Evolutionary conservation across 2,888 invertebrate genomes (phyloP).

Genomic region (Drosophila formosana): DNA sequence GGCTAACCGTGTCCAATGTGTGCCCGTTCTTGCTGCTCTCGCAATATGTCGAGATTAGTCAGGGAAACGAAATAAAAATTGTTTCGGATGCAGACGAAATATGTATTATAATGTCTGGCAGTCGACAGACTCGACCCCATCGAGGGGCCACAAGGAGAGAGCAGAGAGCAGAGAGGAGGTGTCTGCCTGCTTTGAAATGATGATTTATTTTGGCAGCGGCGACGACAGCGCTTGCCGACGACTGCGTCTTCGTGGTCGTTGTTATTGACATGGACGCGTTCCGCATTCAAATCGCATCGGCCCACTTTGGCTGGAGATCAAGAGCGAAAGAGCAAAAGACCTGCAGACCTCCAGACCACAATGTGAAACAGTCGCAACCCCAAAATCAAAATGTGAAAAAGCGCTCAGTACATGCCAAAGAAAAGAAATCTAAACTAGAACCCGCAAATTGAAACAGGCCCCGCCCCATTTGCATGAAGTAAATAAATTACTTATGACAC

Average conservation of each 20-base stretch:
- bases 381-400: conserved; percentile 21
- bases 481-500: conserved; percentile 48
- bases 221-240: conserved; percentile 19
- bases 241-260: conserved; percentile 19
- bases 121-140: conserved; percentile 55
- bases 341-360: conserved; percentile 9
- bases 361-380: conserved; percentile 7
- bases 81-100: conserved; percentile 66
- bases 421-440: conserved; percentile 23
- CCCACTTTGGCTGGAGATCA: conserved; percentile 70
- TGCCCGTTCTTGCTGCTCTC: conserved; percentile 15
- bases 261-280: conserved; percentile 67
- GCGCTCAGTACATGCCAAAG: neutral
- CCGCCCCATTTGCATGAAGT: conserved; percentile 28
- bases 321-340: conserved; percentile 18
- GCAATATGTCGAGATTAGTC: conserved; percentile 66
- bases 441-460: conserved; percentile 40
- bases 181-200: conserved; percentile 66
- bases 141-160: neutral
- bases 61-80: conserved; percentile 62
- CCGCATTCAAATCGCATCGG: conserved; percentile 76
- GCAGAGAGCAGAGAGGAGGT: conserved; percentile 3
- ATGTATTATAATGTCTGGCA: conserved; percentile 79
- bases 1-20: conserved; percentile 34
- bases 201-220: conserved; percentile 77